These are phyloP conservation scores for Calcarius ornatus DNA, from an alignment of 2,113 vertebrate genomes.

Conservation along the genomic window DNA sequence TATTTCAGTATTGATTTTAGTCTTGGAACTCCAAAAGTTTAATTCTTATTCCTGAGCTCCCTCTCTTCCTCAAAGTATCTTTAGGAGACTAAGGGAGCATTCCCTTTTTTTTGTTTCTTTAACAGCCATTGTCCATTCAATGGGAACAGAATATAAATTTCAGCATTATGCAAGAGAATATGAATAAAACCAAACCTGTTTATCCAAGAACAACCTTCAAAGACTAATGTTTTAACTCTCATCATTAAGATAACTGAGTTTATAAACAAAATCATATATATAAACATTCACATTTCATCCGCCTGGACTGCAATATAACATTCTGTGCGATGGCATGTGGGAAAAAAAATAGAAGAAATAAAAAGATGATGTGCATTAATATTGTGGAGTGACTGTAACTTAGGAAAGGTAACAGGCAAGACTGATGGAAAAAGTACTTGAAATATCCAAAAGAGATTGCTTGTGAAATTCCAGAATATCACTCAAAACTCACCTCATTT, in stretches of 20 bases:
- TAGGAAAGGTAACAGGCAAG: neutral
- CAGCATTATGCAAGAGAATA: neutral
- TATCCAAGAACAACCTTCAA: neutral
- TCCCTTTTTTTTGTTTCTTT: neutral
- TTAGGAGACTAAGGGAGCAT: neutral
- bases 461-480: neutral
- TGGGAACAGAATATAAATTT: neutral
- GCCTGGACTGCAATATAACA: neutral
- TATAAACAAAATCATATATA: neutral
- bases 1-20: neutral
- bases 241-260: neutral
- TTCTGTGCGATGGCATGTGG: neutral
- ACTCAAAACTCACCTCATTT: neutral
- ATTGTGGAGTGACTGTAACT: neutral
- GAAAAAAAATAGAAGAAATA: neutral
- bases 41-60: neutral
- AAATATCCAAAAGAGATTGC: rapidly evolving
- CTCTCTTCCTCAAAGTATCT: neutral
- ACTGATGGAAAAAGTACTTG: rapidly evolving
- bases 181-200: neutral
- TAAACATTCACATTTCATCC: neutral
- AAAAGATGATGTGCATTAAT: rapidly evolving
- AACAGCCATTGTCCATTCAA: neutral
- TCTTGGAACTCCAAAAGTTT: neutral
- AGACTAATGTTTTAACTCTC: neutral